A percentile compares a stretch with the other conserved stretches of the same genome.
Evolutionary conservation across 2,113 vertebrate genomes (phyloP).

Genomic region (Spheniscus mendiculus): DNA sequence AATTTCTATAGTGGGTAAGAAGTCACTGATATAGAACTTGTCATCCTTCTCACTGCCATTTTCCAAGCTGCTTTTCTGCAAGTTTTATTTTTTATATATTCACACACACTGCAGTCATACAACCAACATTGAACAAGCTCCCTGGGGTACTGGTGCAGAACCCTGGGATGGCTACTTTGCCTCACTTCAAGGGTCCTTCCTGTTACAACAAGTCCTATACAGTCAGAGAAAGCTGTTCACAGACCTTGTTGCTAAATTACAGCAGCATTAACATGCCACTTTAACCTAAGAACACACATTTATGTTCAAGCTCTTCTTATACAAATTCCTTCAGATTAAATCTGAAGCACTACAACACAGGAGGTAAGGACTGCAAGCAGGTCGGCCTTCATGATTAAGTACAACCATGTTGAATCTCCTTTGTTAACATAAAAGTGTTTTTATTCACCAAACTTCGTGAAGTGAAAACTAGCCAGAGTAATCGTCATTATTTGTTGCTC

Average conservation of each 20-base stretch:
- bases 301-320: not conserved
- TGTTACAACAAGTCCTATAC: not conserved
- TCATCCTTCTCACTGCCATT: not conserved
- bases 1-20: not conserved
- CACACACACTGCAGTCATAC: not conserved
- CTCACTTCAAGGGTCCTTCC: not conserved
- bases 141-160: not conserved
- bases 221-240: not conserved
- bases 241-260: not conserved
- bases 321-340: not conserved
- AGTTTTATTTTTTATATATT: not conserved
- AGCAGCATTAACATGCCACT: not conserved
- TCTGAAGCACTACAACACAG: not conserved
- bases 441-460: not conserved
- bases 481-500: not conserved
- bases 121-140: not conserved
- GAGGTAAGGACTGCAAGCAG: not conserved
- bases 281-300: accelerated
- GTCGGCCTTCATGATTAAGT: not conserved
- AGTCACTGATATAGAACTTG: not conserved
- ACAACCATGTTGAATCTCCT: not conserved
- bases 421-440: not conserved
- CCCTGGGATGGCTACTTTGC: not conserved
- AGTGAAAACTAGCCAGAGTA: not conserved
- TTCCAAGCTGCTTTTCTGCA: not conserved